Evolutionary conservation across 2,113 vertebrate genomes (phyloP), one percentile per base, ranked within the genome.

Genomic region (Lycocorax pyrrhopterus): DNA sequence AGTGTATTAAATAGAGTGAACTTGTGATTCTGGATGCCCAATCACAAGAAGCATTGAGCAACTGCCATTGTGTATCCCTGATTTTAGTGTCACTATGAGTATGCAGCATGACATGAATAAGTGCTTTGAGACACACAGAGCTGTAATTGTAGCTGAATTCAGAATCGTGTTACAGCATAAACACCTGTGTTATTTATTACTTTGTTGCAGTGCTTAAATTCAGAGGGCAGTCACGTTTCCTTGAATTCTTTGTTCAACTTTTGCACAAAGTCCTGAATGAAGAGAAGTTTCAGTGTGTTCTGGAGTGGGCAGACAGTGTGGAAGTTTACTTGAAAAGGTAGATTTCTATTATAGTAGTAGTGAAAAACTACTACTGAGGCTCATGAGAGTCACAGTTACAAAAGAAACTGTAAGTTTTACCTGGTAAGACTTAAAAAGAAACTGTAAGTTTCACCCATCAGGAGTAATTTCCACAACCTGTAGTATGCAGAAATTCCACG

Each of bases 141-240:
- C 30, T 90, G n/a, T 62, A 84, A 23, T 90, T 87, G n/a, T n/a
- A 87, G 43, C 7, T 86, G 43, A 89, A 92, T 85, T 79, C 37
- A 69, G 78, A 59, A 76, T 76, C 25, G 2, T 78, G 11, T 82
- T 62, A 53, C 7, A 84, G 23, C 32, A n/a, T 75, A 75, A 79
- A 63, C 60, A 77, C 8, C 7, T 73, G 26, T 89, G 22, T 43
- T 71, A 19, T 84, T 52, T 76, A 10, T 87, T 89, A 52, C 81
- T 81, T 86, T 89, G 10, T 94, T 69, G 37, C 94, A 99, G 99
- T 99, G 82, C 98, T 99, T 98, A 99, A 98, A 95, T 98, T 99
- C 94, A 98, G 97, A 93, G 91, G 90, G 3, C 98, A 97, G 60
- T 47, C 96, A 33, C 97, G 98, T 93, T 99, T 99, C 94, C 96